Conservation (phyloP, 2,888 invertebrate species). For the Dorcus hopei region DNA sequence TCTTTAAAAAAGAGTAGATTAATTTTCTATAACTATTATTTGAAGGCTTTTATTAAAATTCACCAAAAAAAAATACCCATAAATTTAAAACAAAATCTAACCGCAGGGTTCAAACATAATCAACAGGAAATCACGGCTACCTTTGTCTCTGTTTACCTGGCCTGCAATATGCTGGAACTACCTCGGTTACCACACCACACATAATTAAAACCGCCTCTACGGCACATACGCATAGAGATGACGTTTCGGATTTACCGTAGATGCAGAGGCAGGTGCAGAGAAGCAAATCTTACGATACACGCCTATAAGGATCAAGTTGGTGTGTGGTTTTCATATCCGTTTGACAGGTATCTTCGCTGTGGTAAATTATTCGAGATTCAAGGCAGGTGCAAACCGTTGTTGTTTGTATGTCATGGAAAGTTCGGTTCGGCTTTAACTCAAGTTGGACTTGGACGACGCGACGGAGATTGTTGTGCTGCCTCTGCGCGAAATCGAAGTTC, state of each 20-base stretch:
- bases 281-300: constrained; percentile 18
- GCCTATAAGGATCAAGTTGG: constrained; percentile 34
- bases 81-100: background rate
- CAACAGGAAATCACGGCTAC: constrained; percentile 29
- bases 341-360: constrained; percentile 43
- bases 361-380: constrained; percentile 47
- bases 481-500: too few species aligned
- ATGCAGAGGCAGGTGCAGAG: constrained; percentile 32
- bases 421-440: background rate
- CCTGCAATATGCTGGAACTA: constrained; percentile 22
- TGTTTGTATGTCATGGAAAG: background rate
- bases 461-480: too few species aligned
- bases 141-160: constrained; percentile 24
- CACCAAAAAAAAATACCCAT: too few species aligned
- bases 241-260: constrained; percentile 28
- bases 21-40: too few species aligned
- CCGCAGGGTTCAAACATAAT: constrained; percentile 12
- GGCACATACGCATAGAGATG: constrained; percentile 15
- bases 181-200: constrained; percentile 11
- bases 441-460: background rate
- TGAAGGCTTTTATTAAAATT: too few species aligned
- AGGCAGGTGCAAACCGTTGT: constrained; percentile 42
- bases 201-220: too few species aligned
- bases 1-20: too few species aligned
- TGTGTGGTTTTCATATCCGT: constrained; percentile 31